phyloP scores from a whole-genome alignment of 2,113 vertebrate genomes.

The Okapia johnstoni region DNA sequence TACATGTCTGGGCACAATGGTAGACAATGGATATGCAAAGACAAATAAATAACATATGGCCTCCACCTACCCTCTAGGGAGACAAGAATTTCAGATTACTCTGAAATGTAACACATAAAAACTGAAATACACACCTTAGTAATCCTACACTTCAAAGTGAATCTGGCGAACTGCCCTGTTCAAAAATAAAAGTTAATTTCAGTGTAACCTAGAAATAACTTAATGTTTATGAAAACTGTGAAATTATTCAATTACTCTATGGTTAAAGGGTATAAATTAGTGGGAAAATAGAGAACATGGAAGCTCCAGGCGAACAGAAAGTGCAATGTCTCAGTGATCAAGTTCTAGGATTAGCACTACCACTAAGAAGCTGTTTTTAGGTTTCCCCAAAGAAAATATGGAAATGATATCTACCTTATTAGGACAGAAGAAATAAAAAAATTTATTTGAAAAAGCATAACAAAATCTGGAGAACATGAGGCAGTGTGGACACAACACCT shows the following conservation, averaged over 20 bases:
- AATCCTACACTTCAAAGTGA: background rate
- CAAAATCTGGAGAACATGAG: background rate
- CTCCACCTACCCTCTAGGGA: background rate
- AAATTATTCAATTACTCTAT: background rate
- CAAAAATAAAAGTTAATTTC: slow-evolving; percentile 46
- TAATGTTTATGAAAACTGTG: background rate
- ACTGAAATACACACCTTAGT: background rate
- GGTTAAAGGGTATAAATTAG: background rate
- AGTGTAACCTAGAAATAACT: background rate
- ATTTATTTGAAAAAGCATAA: background rate
- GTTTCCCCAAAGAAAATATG: background rate
- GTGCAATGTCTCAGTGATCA: background rate
- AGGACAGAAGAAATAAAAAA: background rate
- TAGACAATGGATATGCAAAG: background rate
- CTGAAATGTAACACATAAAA: background rate
- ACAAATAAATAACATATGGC: background rate
- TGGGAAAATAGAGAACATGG: background rate
- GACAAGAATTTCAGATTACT: background rate
- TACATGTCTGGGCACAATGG: background rate
- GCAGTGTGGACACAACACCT: background rate
- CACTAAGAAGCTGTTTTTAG: background rate
- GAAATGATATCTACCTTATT: background rate
- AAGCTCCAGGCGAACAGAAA: background rate
- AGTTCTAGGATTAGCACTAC: background rate
- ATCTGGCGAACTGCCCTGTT: background rate